A percentile compares a stretch with the other conserved stretches of the same genome.
These are phyloP conservation scores for Limenitis camilla DNA, from an alignment of 2,888 invertebrate genomes.

Conservation along the genomic window DNA sequence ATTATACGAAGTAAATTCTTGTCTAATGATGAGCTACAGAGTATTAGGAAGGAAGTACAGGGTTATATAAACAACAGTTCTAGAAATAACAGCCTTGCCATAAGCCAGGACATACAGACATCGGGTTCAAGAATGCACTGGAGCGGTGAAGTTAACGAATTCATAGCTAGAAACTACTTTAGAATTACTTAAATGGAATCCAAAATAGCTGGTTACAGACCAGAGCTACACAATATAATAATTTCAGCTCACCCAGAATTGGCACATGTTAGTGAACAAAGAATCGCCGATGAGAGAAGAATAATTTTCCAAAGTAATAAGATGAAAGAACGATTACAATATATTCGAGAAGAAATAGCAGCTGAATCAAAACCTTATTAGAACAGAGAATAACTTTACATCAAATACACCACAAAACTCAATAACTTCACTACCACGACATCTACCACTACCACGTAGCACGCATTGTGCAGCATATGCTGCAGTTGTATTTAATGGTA, in stretches of 20 bases:
- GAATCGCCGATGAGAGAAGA: slow-evolving; percentile 15
- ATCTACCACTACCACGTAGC: too few species aligned
- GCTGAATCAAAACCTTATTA: too few species aligned
- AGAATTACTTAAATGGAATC: slow-evolving; percentile 11
- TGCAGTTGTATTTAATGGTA: slow-evolving; percentile 1
- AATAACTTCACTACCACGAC: too few species aligned
- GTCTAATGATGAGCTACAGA: slow-evolving; percentile 1
- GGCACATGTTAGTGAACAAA: slow-evolving; percentile 12
- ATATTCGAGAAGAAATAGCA: too few species aligned
- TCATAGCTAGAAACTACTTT: slow-evolving; percentile 11
- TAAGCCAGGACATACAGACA: not conserved
- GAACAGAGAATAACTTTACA: too few species aligned
- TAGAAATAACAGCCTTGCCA: not conserved
- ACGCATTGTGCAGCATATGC: slow-evolving; percentile 7
- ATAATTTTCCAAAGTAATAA: not conserved
- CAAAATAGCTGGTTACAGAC: slow-evolving; percentile 5
- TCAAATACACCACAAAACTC: too few species aligned
- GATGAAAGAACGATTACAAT: too few species aligned
- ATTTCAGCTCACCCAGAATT: slow-evolving; percentile 2
- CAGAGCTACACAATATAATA: slow-evolving; percentile 7
- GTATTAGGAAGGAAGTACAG: slow-evolving; percentile 4
- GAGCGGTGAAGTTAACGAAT: slow-evolving; percentile 14
- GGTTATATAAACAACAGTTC: not conserved
- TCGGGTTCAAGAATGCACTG: slow-evolving; percentile 7
- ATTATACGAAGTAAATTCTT: slow-evolving; percentile 18